phyloP scores from a whole-genome alignment of 2,113 vertebrate genomes.

The Rhipidura dahli region DNA sequence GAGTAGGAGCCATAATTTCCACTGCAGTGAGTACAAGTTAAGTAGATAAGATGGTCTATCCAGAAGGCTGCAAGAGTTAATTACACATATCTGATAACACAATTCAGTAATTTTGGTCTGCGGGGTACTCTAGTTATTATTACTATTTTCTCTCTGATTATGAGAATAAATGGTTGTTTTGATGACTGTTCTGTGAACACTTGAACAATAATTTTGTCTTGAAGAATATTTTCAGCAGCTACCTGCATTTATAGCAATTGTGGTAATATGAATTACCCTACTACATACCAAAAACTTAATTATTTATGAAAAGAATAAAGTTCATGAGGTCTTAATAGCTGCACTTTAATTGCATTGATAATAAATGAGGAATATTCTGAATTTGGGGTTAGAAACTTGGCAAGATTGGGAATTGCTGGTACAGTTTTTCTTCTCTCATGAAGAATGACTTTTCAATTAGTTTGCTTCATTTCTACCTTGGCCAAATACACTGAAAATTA shows the following conservation, averaged over 20 bases:
- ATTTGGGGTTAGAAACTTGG: neutral
- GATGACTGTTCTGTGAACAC: neutral
- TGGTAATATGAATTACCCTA: neutral
- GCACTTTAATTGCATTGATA: neutral
- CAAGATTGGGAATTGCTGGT: neutral
- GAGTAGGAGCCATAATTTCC: neutral
- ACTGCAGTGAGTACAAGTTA: neutral
- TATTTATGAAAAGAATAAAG: neutral
- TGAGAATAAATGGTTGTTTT: neutral
- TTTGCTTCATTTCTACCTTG: neutral
- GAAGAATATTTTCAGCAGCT: neutral
- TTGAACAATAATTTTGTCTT: neutral
- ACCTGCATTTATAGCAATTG: neutral
- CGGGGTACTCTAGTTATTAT: neutral
- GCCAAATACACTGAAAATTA: neutral
- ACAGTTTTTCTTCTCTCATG: neutral
- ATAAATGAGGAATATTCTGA: neutral
- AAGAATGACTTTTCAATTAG: neutral
- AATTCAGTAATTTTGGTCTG: neutral
- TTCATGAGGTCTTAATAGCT: neutral
- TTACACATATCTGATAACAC: neutral
- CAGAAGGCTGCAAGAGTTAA: neutral
- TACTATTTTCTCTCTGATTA: neutral
- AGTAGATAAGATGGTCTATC: neutral
- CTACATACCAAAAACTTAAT: neutral